phyloP scores from a whole-genome alignment of 2,888 invertebrate species.

The Dilophus febrilis region DNA sequence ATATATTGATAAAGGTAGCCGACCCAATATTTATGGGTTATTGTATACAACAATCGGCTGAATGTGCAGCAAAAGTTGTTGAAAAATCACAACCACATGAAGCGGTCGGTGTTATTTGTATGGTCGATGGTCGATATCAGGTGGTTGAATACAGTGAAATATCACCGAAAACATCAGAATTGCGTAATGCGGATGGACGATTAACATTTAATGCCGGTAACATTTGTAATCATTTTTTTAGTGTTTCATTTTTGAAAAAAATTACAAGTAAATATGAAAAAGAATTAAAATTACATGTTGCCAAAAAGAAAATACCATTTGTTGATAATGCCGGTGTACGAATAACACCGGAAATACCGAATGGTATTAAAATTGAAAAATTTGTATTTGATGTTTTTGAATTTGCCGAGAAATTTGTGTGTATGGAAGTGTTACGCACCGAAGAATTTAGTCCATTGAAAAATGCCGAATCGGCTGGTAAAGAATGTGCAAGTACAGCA shows the following conservation, averaged over 20 bases:
- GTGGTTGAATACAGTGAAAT: constrained; percentile 97
- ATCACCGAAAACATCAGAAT: constrained; percentile 68
- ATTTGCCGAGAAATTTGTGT: constrained; percentile 77
- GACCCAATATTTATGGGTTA: constrained; percentile 95
- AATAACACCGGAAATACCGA: constrained; percentile 62
- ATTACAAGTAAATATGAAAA: constrained; percentile 54
- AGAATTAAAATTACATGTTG: constrained; percentile 77
- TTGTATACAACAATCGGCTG: constrained; percentile 73
- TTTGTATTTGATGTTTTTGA: constrained; percentile 98
- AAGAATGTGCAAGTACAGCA: constrained; percentile 84
- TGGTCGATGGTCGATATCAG: constrained; percentile 77
- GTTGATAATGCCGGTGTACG: constrained; percentile 53
- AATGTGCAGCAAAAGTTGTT: constrained; percentile 94
- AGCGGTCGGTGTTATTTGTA: constrained; percentile 90
- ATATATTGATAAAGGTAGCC: constrained; percentile 93
- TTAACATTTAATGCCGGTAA: constrained; percentile 89
- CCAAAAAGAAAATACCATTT: constrained; percentile 92
- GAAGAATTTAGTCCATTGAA: constrained; percentile 96
- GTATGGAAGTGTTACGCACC: constrained; percentile 79
- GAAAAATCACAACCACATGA: constrained; percentile 82
- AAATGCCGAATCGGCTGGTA: constrained; percentile 71
- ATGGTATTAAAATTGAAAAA: constrained; percentile 98
- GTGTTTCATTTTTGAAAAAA: constrained; percentile 61
- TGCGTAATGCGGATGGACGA: constrained; percentile 56
- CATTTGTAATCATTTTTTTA: constrained; percentile 97